phyloP scores from a whole-genome alignment of 2,888 invertebrate species.

The Ophion obscuratus region DNA sequence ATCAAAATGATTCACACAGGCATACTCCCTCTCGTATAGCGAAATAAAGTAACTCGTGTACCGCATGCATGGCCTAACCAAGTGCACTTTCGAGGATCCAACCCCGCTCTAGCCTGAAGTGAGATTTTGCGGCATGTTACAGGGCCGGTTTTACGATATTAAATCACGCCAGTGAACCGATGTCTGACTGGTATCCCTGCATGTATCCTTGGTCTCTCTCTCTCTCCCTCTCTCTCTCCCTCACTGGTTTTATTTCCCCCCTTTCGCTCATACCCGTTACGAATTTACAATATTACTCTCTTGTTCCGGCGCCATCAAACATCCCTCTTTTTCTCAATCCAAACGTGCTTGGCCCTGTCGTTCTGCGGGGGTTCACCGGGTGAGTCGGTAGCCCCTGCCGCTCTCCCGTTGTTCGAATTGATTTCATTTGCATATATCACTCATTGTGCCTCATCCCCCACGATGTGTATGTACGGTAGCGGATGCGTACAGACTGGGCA shows the following conservation, averaged over 20 bases:
- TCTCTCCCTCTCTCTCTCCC: neutral
- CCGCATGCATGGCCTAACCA: constrained; percentile 33
- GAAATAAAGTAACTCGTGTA: constrained; percentile 51
- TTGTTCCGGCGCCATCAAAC: constrained; percentile 31
- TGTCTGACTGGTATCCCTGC: constrained; percentile 46
- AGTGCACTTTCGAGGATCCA: constrained; percentile 12
- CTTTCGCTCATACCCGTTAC: constrained; percentile 37
- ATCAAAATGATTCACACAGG: constrained; percentile 30
- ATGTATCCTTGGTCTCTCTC: constrained; percentile 48
- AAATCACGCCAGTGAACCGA: constrained; percentile 72
- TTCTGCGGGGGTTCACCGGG: constrained; percentile 37
- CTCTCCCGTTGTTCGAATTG: constrained; percentile 72
- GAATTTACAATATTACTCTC: constrained; percentile 52
- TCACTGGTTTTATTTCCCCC: constrained; percentile 27
- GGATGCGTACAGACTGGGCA: constrained; percentile 7
- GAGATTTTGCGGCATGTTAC: constrained; percentile 75
- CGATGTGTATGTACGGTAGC: constrained; percentile 38
- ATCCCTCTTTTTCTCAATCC: constrained; percentile 22
- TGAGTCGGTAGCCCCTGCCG: constrained; percentile 3
- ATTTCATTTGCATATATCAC: constrained; percentile 76
- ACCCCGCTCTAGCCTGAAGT: constrained; percentile 57
- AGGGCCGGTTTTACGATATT: constrained; percentile 74
- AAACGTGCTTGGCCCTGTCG: neutral
- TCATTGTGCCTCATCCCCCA: constrained; percentile 64
- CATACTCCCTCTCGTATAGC: constrained; percentile 17